phyloP scores from a whole-genome alignment of 2,888 invertebrate species.

The Cantharis lateralis region DNA sequence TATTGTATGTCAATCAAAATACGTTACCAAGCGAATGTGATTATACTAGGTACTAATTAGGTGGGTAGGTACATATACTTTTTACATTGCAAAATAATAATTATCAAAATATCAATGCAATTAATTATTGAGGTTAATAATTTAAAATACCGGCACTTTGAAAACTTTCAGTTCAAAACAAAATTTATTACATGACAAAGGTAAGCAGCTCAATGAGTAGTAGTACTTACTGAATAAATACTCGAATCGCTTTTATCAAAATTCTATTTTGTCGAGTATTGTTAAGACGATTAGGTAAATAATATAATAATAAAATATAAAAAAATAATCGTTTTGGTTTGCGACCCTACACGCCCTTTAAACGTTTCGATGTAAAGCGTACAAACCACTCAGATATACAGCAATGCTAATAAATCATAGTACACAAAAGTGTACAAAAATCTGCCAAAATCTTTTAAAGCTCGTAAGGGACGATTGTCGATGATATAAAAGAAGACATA shows the following conservation, averaged over 20 bases:
- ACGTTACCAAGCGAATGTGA: too few relatives aligned
- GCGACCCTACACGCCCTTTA: constrained; percentile 8
- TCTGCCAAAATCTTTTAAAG: constrained; percentile 22
- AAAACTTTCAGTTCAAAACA: not conserved
- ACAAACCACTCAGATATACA: constrained; percentile 4
- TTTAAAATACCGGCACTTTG: not conserved
- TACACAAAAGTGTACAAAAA: constrained; percentile 14
- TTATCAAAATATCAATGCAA: not conserved
- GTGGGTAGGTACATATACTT: too few relatives aligned
- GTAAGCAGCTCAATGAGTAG: not conserved
- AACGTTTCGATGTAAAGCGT: constrained; percentile 1
- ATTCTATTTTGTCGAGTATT: not conserved
- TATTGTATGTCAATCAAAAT: too few relatives aligned
- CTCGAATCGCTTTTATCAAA: not conserved
- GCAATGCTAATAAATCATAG: constrained; percentile 17
- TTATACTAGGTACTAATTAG: too few relatives aligned
- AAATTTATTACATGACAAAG: not conserved
- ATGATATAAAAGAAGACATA: constrained; percentile 20
- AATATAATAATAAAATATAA: not conserved
- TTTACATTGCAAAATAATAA: too few relatives aligned
- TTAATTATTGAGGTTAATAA: not conserved
- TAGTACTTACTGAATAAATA: not conserved
- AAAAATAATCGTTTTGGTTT: constrained; percentile 8
- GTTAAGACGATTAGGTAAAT: not conserved
- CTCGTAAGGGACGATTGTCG: constrained; percentile 21